Base-by-base conservation (phyloP, 2,888 invertebrate species). In the Steinernema hermaphroditum region DNA sequence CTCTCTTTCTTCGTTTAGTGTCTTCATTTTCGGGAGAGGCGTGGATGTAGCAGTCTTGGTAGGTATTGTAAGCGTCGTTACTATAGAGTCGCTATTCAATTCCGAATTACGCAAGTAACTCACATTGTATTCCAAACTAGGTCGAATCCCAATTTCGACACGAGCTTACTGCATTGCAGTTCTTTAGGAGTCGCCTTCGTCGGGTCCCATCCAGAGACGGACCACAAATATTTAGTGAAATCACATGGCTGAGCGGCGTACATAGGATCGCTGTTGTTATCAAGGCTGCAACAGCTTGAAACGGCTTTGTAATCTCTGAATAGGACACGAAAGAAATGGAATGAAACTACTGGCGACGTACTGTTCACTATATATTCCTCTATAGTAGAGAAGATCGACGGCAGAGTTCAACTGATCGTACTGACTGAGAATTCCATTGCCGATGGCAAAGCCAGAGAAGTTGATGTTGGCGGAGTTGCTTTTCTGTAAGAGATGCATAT, bases 361-460 rank as follows among this genome's bases (percentile, higher is more conserved):
- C 62, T 62, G 1, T 16, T 29, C 29, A 44, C 80, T 77, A 54
- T 79, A 76, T 43, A 79, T 43, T 43, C 80, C 80, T 14, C 76
- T 76, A 54, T 70, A 82, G 57, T 79, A 79, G 24, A 75, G 43
- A 22, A 78, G 62, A 54, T 80, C 69, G 1, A 81, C 72, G 6
- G 78, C 75, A 0, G 81, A 77, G 46, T 82, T 76, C 16, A 70
- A 22, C 43, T 86, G 85, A 41, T 82, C 76, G 46, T 75, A 70
- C 68, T 76, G 79, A 68, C 78, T 80, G 43, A 85, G 75, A 50
- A 80, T 78, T 68, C 85, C 85, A 74, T 85, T 85, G 76, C 85
- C 85, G 50, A 85, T 85, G 16, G 82, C 85, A 1, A 85, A 75
- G 54, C 85, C 70, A 8, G 29, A 43, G 68, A 49, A 72, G 62